Conservation (phyloP, 2,797 vertebrate genomes). For the Fratercula arctica region DNA sequence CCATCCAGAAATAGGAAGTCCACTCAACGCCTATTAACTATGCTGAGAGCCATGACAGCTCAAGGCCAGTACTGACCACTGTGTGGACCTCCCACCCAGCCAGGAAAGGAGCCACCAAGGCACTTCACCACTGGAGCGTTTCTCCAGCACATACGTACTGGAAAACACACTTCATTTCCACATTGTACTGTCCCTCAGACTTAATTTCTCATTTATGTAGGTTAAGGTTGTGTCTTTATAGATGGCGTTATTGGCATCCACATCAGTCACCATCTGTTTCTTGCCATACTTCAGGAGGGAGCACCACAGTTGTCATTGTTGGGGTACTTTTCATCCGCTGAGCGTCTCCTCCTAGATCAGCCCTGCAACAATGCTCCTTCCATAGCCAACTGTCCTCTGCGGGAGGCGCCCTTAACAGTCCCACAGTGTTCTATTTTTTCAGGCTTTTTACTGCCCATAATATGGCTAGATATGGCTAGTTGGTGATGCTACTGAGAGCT, state of each 20-base stretch:
- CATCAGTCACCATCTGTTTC: not conserved
- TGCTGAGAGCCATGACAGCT: not conserved
- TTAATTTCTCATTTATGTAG: not conserved
- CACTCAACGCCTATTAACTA: not conserved
- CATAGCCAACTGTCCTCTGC: not conserved
- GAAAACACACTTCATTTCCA: not conserved
- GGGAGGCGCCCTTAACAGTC: not conserved
- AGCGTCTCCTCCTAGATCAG: not conserved
- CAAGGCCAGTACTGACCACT: not conserved
- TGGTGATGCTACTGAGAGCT: not conserved
- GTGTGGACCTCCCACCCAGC: not conserved
- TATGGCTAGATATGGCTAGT: not conserved
- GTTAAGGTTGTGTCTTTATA: not conserved
- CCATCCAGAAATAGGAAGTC: not conserved
- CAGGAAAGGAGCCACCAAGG: not conserved
- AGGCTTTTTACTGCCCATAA: not conserved
- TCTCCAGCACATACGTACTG: not conserved
- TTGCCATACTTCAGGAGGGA: not conserved
- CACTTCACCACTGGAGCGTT: not conserved
- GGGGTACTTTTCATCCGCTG: not conserved
- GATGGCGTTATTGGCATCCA: too few relatives aligned
- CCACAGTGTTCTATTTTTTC: not conserved
- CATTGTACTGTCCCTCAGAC: not conserved
- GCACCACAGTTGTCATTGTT: not conserved
- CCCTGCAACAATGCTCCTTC: not conserved